phyloP scores from a whole-genome alignment of 1,140 invertebrate genomes.

The Arctopsyche grandis region DNA sequence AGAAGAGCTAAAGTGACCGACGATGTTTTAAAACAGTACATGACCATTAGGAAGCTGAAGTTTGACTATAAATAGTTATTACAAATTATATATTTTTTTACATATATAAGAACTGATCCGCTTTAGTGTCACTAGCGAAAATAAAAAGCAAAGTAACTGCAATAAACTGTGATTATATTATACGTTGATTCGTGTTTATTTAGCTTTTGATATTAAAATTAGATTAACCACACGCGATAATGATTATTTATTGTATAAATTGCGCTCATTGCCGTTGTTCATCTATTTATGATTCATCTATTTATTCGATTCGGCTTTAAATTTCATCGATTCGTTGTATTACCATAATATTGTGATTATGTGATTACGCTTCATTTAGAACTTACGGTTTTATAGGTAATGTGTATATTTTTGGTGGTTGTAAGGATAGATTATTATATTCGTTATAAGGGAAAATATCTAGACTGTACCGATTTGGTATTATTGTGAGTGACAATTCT shows the following conservation, averaged over 20 bases:
- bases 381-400: no score
- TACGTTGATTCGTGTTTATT: not conserved
- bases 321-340: not conserved
- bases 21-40: constrained; percentile 85
- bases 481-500: no score
- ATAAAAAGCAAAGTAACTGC: not conserved
- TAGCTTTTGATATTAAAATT: not conserved
- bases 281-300: not conserved
- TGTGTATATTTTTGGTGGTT: no score
- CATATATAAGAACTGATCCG: no score
- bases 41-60: constrained; percentile 84
- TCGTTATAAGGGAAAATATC: not conserved
- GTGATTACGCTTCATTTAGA: not conserved
- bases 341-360: not conserved
- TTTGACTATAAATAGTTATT: constrained; percentile 59
- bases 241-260: not conserved
- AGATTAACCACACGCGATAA: no score
- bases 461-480: no score
- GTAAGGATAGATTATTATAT: not conserved
- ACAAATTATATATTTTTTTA: not conserved
- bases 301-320: not conserved
- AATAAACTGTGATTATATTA: not conserved
- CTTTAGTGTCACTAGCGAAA: not conserved
- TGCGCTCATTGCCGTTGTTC: not conserved
- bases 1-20: constrained; percentile 85